Base-by-base conservation (phyloP, 2,797 vertebrate species). In the Enteromius afrohamiltoni region DNA sequence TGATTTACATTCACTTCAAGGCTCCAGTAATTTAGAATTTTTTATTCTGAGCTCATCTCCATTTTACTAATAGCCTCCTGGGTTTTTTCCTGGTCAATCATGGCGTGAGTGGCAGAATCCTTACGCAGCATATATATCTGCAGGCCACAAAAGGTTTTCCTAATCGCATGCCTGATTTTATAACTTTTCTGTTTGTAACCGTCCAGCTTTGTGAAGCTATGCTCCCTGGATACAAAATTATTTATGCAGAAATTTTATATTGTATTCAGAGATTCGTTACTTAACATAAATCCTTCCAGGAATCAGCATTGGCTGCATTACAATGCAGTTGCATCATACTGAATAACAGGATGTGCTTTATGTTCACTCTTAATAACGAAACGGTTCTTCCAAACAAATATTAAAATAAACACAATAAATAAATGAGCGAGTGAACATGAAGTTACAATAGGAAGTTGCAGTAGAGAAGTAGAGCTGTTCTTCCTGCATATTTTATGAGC, bases 1-100 rank as follows among this genome's bases (percentile, higher is more conserved):
- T 87, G 85, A 90, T 88, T 90, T 85, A 78, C 80, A 84, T 84
- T 83, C 45, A 85, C 85, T 88, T 82, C 45, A 68, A 87, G 78
- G 73, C 83, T 86, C 65, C 77, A 79, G 85, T 88, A 74, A 86
- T 89, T 79, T 86, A 42, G 29, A 80, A 21, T 74, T 80, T 74
- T 85, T 68, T 70, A 79, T 64, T 74, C 73, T 53, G 58, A 82
- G 81, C 55, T 49, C 77, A 68, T 79, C 31, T 78, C 60, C 49
- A 69, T 81, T 68, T 87, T 85, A 42, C 73, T 85, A 85, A 86
- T 84, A 83, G 70, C 70, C 42, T 69, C 71, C 77, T 74, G 53
- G 79, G 23, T 76, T 62, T 71, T 71, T 53, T 58, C 45, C 8
- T 14, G 67, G 31, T 40, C 70, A 76, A 62, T 75, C 45, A 65